A percentile compares a stretch with the other conserved stretches of the same genome.
phyloP scores from a whole-genome alignment of 2,113 vertebrate genomes.

The Anseranas semipalmata region DNA sequence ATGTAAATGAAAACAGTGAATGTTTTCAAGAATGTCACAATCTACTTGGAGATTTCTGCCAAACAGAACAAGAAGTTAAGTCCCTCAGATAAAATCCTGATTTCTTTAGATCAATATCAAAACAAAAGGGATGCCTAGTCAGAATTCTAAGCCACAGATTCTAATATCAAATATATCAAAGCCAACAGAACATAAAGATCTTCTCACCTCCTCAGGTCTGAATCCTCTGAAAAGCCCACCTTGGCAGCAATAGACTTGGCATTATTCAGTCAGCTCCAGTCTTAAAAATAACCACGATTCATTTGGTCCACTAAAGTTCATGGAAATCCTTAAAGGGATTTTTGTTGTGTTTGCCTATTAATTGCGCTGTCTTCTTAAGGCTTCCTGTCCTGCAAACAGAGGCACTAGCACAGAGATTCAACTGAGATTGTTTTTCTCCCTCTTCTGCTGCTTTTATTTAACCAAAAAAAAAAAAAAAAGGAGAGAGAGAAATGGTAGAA shows the following conservation, averaged over 20 bases:
- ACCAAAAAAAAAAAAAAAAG: background rate
- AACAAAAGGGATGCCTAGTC: background rate
- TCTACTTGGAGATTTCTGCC: conserved; percentile 18
- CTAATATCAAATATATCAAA: background rate
- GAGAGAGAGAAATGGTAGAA: conserved; percentile 38
- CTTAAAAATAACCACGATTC: background rate
- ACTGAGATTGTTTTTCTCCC: conserved; percentile 48
- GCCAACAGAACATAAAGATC: conserved; percentile 26
- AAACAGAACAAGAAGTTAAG: conserved; percentile 16
- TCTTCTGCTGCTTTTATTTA: conserved; percentile 69
- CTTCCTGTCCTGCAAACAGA: conserved; percentile 58
- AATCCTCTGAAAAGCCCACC: conserved; percentile 45
- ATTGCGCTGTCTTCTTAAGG: conserved; percentile 52
- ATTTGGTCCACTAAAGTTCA: conserved; percentile 36
- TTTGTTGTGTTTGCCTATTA: background rate
- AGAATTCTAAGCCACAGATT: background rate
- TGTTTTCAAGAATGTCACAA: conserved; percentile 42
- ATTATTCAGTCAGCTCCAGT: conserved; percentile 37
- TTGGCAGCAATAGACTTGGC: conserved; percentile 21
- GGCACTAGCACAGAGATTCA: conserved; percentile 55
- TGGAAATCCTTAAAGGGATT: conserved; percentile 26
- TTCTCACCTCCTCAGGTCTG: conserved; percentile 54
- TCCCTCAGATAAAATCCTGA: background rate
- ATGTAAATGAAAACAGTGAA: conserved; percentile 47
- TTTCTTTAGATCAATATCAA: background rate